Evolutionary conservation across 2,113 vertebrate species (phyloP), one percentile per base, ranked within the genome.

Genomic region (Antechinus stuartii): DNA sequence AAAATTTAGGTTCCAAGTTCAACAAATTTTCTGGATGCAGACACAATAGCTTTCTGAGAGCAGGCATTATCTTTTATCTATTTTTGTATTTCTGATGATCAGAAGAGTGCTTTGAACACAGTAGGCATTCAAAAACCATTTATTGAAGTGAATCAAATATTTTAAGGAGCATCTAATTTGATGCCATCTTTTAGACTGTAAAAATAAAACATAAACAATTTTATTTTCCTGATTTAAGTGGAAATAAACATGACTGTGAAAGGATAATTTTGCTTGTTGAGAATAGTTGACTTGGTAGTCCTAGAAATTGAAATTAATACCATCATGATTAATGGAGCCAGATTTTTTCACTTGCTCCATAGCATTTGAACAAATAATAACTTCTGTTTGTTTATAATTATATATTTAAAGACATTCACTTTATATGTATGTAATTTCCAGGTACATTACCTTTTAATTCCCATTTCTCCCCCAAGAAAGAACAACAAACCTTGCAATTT

Each of bases 91-190:
- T 35, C 61, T 25, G 27, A 42, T 42, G 16, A 12, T 84, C 22
- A 42, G 5, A 22, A 84, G 19, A 84, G 68, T 56, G 84, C 22
- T 52, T 52, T 68, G 91, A 54, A 61, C 89, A 56, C 1, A 30
- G 0, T 26, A 91, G 30, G 84, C 2, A 90, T 8, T 53, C 89
- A 90, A 47, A 54, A n/a, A 53, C 5, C 92, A 26, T 0, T 47
- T 91, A 91, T 90, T 24, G 24, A 54, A 91, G 53, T 61, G 1
- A 8, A 53, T 54, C 24, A 1, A 93, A 1, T 55, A 9, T 8
- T 89, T 22, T 95, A 52, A 7, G 25, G 92, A 89, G n/a, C 1
- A 94, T 94, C 47, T 24, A 94, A 90, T 54, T 61, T 95, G 90
- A 76, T 92, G 19, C 47, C 2, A 52, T n/a, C 49, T 93, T 14